Conservation (phyloP, 2,797 vertebrate genomes). For the Sebastes reedi region DNA sequence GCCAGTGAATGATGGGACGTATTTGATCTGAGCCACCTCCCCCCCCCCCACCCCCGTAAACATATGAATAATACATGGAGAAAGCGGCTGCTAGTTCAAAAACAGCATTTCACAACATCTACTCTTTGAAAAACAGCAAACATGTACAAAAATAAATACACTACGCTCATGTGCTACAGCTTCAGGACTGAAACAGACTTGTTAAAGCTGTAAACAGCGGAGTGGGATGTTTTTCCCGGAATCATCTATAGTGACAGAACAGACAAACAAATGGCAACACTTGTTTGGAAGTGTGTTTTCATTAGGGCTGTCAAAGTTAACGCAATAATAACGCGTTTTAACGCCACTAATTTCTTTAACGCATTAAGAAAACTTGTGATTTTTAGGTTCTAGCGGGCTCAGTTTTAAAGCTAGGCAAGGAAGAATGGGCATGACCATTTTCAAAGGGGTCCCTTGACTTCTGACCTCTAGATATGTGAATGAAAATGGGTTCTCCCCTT, state of each 20-base stretch:
- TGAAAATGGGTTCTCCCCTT: no score
- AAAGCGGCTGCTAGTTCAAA: slow-evolving; percentile 17
- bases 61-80: slow-evolving; percentile 52
- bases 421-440: no score
- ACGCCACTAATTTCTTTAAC: no score
- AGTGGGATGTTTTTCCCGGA: not conserved
- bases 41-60: not conserved
- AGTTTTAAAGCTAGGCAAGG: no score
- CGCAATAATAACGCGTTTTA: no score
- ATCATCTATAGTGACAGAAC: not conserved
- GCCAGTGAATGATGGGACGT: slow-evolving; percentile 7
- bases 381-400: no score
- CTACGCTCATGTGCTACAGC: not conserved
- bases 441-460: no score
- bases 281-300: not conserved
- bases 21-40: slow-evolving; percentile 47
- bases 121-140: slow-evolving; percentile 4
- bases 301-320: no score
- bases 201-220: not conserved
- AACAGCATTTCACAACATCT: slow-evolving; percentile 19
- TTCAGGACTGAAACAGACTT: not conserved
- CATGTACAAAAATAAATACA: not conserved
- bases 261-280: not conserved
- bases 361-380: no score
- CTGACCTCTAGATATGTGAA: no score